Conservation (phyloP, 2,113 vertebrate genomes). For the Callionymus lyra region DNA sequence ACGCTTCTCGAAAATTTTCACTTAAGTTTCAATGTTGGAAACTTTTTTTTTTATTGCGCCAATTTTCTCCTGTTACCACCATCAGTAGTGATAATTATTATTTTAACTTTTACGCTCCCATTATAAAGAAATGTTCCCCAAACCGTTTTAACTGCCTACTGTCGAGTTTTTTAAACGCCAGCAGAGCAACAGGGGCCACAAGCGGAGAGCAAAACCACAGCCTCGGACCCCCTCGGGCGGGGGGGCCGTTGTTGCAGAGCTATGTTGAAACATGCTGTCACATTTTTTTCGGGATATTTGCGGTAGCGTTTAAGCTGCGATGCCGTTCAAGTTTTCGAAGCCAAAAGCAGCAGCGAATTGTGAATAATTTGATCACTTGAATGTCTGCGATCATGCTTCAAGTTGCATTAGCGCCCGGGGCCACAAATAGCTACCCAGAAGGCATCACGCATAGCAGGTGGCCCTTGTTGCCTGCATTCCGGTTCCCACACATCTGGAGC, state of each 20-base stretch:
- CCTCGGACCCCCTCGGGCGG: slow-evolving; percentile 13
- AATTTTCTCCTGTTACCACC: slow-evolving; percentile 6
- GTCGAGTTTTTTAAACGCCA: slow-evolving; percentile 25
- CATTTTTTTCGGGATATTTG: slow-evolving; percentile 27
- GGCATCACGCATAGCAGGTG: no score
- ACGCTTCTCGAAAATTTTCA: slow-evolving; percentile 3
- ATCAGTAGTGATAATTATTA: slow-evolving; percentile 17
- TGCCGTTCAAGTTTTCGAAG: no score
- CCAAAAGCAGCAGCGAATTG: slow-evolving; percentile 10
- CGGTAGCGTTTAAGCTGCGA: slow-evolving; percentile 15
- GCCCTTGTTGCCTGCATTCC: no score
- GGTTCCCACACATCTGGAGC: no score
- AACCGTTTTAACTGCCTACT: slow-evolving; percentile 10
- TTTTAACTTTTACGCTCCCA: slow-evolving; percentile 20
- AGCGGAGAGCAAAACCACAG: slow-evolving; percentile 44
- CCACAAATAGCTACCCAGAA: no score
- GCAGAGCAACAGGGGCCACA: slow-evolving; percentile 52
- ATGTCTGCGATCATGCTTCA: no score
- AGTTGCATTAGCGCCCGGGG: no score
- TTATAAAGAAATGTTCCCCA: slow-evolving; percentile 31
- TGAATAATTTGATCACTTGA: slow-evolving; percentile 24
- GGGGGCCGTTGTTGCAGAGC: slow-evolving; percentile 27
- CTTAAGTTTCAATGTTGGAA: not conserved
- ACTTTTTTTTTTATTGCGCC: slow-evolving; percentile 7
- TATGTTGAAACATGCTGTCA: slow-evolving; percentile 32